Evolutionary conservation across 92 coral and sea anemone species (phyloP).

Genomic region (Zoanthus sociatus): DNA sequence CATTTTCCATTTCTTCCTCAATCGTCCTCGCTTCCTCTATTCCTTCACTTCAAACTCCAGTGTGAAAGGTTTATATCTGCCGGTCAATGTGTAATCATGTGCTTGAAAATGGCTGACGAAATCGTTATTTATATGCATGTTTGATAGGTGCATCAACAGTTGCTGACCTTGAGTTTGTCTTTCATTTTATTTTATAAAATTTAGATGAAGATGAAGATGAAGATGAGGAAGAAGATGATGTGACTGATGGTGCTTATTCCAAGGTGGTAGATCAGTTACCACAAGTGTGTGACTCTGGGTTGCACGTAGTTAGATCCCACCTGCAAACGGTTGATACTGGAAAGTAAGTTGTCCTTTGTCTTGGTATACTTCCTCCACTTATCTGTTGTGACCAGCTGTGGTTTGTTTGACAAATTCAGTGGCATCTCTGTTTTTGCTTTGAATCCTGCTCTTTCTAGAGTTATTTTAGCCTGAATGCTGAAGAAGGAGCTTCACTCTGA

Average conservation of each 20-base stretch:
- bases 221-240: constrained; percentile 43
- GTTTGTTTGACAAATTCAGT: too few species aligned
- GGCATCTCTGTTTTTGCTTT: too few species aligned
- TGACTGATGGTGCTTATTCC: constrained; percentile 18
- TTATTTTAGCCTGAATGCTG: too few species aligned
- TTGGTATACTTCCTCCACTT: neutral
- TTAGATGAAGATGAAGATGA: constrained; percentile 49
- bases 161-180: neutral
- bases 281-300: neutral
- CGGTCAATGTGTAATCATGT: too few species aligned
- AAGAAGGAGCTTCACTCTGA: too few species aligned
- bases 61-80: too few species aligned
- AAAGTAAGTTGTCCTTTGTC: constrained; percentile 11
- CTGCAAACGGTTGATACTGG: constrained; percentile 34
- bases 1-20: too few species aligned
- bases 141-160: neutral
- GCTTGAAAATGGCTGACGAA: too few species aligned
- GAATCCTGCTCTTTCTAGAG: too few species aligned
- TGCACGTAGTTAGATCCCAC: constrained; percentile 11
- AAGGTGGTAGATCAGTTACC: constrained; percentile 5
- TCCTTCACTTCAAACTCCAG: too few species aligned
- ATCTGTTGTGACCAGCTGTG: neutral
- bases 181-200: neutral
- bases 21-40: too few species aligned
- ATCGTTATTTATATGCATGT: too few species aligned